phyloP scores from a whole-genome alignment of 2,113 vertebrate genomes.

The Daubentonia madagascariensis region DNA sequence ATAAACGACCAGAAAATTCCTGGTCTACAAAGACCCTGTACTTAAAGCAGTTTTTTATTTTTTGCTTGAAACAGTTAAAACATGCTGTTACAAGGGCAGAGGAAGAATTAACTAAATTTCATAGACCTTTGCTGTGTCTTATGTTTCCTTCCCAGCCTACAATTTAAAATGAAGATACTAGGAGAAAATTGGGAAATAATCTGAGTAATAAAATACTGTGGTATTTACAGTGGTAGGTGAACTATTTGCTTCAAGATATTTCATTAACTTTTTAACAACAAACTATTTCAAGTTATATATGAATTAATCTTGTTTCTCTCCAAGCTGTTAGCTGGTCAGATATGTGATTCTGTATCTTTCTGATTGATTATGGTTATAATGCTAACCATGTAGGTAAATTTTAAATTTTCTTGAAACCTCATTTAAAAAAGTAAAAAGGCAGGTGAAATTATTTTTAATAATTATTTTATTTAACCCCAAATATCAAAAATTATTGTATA shows the following conservation, averaged over 20 bases:
- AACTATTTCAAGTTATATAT: not conserved
- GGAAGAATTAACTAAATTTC: not conserved
- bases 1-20: not conserved
- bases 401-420: not conserved
- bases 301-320: not conserved
- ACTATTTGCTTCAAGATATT: not conserved
- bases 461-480: not conserved
- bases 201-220: not conserved
- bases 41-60: not conserved
- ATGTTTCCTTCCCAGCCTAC: not conserved
- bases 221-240: not conserved
- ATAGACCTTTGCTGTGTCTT: not conserved
- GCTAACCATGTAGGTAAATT: not conserved
- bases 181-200: not conserved
- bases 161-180: not conserved
- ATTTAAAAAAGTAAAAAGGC: not conserved
- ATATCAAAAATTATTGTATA: not conserved
- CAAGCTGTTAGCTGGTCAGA: not conserved
- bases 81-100: not conserved
- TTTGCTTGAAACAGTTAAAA: not conserved
- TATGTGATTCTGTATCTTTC: not conserved
- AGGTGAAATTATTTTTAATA: not conserved
- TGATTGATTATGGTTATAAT: not conserved
- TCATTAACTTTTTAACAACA: not conserved
- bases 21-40: not conserved